Conservation (phyloP, 2,113 vertebrate genomes). For the Macaca nemestrina region DNA sequence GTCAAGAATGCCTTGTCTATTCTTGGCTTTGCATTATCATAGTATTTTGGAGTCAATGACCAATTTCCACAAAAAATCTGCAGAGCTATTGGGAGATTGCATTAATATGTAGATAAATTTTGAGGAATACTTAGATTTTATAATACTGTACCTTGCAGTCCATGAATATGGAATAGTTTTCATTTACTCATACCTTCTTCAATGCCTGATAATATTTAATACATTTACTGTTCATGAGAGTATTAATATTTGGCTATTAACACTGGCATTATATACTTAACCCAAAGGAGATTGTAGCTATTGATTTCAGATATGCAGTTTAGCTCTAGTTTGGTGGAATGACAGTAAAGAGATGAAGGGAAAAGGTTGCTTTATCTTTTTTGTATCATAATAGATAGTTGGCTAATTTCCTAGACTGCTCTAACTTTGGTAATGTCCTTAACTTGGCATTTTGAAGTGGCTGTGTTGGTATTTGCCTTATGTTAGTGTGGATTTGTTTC, state of each 20-base stretch:
- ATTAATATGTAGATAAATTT: background rate
- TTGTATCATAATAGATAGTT: background rate
- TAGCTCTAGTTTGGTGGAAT: background rate
- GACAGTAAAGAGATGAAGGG: background rate
- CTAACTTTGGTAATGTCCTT: background rate
- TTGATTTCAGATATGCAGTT: background rate
- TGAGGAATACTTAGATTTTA: background rate
- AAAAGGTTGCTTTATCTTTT: background rate
- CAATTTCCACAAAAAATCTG: background rate
- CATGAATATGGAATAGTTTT: background rate
- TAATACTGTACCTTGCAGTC: background rate
- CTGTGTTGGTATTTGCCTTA: background rate
- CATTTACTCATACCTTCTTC: background rate
- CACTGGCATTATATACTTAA: background rate
- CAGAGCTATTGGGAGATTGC: background rate
- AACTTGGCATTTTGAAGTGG: background rate
- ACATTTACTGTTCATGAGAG: background rate
- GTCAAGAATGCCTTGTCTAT: background rate
- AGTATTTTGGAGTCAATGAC: background rate
- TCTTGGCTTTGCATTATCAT: background rate
- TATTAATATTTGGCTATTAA: background rate
- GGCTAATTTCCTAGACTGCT: background rate
- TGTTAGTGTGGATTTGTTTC: background rate
- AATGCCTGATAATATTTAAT: background rate
- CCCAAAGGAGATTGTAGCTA: background rate